Percentiles rank a stretch among this genome's conserved stretches.
These are phyloP conservation scores for Nothoprocta pentlandii DNA, from an alignment of 2,113 vertebrate genomes.

Conservation along the genomic window DNA sequence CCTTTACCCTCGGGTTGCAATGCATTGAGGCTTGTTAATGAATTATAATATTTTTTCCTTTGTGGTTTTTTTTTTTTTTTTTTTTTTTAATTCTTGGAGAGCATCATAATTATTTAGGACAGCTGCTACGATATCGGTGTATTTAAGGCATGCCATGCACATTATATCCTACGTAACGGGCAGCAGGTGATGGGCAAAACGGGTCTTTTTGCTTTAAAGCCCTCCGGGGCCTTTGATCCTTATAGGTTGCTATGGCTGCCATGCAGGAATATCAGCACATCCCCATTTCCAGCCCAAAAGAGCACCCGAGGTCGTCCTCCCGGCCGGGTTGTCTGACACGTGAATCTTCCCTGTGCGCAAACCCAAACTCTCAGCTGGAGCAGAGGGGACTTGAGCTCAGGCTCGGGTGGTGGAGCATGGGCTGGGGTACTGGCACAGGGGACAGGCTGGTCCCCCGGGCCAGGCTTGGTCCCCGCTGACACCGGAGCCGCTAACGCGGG, in stretches of 20 bases:
- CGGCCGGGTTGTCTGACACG: not conserved
- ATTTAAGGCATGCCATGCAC: not conserved
- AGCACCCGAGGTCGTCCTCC: not conserved
- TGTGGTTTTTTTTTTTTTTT: too few species aligned
- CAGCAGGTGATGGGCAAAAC: not conserved
- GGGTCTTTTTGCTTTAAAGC: not conserved
- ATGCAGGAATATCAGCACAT: not conserved
- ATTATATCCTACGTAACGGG: not conserved
- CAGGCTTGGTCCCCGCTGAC: not conserved
- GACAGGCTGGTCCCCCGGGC: too few species aligned
- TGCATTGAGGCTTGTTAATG: not conserved
- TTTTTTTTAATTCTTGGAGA: not conserved
- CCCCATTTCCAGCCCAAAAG: not conserved
- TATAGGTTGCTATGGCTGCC: accelerated
- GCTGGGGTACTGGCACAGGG: not conserved
- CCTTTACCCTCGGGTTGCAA: not conserved
- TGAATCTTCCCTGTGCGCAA: not conserved
- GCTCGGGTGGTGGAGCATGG: not conserved
- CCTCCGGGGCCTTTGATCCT: not conserved
- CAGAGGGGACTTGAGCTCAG: not conserved
- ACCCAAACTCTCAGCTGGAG: not conserved
- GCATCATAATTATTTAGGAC: not conserved
- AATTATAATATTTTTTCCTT: not conserved
- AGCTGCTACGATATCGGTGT: not conserved
- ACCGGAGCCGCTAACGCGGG: not conserved